phyloP scores from a whole-genome alignment of 2,113 vertebrate genomes.

The Centrocercus urophasianus region DNA sequence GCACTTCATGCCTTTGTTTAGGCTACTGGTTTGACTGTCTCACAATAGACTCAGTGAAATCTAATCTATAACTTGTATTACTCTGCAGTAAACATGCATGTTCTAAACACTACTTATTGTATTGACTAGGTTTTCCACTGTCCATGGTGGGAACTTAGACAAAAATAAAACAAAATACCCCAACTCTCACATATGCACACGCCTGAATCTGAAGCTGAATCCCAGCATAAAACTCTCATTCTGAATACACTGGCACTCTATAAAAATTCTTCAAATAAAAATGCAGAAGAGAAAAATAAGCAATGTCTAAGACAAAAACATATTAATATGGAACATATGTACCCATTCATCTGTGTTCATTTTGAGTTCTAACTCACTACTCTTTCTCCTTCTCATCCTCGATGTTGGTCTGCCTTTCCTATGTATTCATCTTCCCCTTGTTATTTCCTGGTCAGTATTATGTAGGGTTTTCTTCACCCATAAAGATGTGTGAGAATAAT shows the following conservation, averaged over 20 bases:
- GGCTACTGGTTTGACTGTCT: not conserved
- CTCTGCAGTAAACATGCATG: not conserved
- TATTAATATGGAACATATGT: not conserved
- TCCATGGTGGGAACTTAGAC: accelerated
- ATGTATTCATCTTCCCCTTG: not conserved
- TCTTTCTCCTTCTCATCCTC: not conserved
- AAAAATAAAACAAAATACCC: not conserved
- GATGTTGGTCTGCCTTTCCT: not conserved
- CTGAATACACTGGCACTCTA: not conserved
- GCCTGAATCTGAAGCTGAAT: not conserved
- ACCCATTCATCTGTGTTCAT: not conserved
- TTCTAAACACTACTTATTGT: not conserved
- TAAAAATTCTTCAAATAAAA: not conserved
- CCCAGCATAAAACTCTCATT: not conserved
- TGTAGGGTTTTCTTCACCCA: not conserved
- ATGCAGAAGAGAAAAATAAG: not conserved
- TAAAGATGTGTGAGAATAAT: not conserved
- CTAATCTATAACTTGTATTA: not conserved
- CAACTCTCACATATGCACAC: not conserved
- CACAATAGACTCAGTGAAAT: not conserved
- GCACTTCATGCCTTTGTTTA: not conserved
- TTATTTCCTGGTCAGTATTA: not conserved
- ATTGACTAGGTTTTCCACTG: not conserved
- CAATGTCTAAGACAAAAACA: not conserved
- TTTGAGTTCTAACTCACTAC: not conserved